These are phyloP conservation scores for Numenius phaeopus DNA, from an alignment of 2,797 vertebrate species.

Conservation along the genomic window DNA sequence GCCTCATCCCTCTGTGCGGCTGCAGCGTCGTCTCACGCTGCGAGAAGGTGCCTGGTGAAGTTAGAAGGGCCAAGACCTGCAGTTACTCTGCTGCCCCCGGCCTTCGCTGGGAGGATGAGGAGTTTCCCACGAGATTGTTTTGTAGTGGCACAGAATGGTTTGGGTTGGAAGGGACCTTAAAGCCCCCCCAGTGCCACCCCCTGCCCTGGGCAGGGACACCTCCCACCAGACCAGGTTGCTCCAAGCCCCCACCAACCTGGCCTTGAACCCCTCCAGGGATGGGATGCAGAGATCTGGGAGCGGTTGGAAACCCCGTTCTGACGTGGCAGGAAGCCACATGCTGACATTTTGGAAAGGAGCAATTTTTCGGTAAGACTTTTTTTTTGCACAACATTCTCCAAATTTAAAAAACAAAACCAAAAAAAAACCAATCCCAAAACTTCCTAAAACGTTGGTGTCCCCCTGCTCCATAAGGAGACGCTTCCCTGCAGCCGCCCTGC, in stretches of 20 bases:
- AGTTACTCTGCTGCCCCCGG: no score
- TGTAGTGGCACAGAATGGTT: neutral
- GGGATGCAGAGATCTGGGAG: neutral
- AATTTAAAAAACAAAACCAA: neutral
- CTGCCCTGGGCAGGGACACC: neutral
- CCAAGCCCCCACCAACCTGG: neutral
- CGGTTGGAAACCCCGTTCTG: neutral
- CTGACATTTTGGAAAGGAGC: neutral
- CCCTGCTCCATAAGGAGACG: neutral
- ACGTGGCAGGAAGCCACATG: neutral
- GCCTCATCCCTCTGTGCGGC: fast-evolving
- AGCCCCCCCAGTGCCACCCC: neutral
- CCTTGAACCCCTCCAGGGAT: neutral
- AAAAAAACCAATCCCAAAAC: neutral
- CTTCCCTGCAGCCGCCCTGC: neutral
- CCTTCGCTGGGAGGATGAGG: neutral
- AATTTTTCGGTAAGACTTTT: neutral
- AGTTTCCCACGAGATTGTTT: neutral
- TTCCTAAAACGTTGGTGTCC: neutral
- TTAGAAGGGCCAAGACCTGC: no score
- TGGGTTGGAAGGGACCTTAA: neutral
- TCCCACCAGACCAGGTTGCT: neutral
- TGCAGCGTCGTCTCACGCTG: fast-evolving
- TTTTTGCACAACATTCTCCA: neutral
- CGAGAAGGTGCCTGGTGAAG: neutral